Conservation (phyloP, 2,888 invertebrate genomes). For the Leptinotarsa juncta region DNA sequence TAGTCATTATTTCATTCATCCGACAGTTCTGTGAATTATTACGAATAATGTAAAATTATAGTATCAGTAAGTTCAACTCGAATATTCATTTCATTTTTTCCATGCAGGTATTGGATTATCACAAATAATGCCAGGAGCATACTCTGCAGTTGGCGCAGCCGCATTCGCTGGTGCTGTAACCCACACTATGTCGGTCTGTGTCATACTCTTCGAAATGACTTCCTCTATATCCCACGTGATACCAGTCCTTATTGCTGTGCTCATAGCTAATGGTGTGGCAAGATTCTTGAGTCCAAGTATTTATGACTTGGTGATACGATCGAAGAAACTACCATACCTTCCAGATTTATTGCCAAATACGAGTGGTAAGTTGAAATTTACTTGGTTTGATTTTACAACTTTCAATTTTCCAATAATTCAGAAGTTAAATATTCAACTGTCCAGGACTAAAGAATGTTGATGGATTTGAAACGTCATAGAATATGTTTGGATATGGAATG, state of each 20-base stretch:
- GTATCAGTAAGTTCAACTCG: no score
- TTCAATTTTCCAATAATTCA: no score
- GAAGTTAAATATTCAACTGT: no score
- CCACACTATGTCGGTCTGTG: constrained; percentile 95
- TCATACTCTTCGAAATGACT: constrained; percentile 95
- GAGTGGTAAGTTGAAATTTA: constrained; percentile 65
- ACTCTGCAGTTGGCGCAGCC: constrained; percentile 94
- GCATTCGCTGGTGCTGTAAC: constrained; percentile 96
- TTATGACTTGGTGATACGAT: constrained; percentile 95
- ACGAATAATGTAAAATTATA: no score
- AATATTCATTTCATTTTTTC: background rate
- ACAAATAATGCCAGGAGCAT: constrained; percentile 91
- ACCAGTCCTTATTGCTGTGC: constrained; percentile 93
- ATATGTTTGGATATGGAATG: no score
- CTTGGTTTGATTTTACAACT: no score
- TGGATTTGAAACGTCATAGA: no score
- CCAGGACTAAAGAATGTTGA: no score
- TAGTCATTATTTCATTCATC: no score
- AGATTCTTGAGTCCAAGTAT: constrained; percentile 92
- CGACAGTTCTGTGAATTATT: no score
- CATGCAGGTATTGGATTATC: constrained; percentile 81
- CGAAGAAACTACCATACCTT: constrained; percentile 94
- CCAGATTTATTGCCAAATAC: constrained; percentile 92
- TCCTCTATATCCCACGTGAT: constrained; percentile 96
- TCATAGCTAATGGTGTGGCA: constrained; percentile 93